Evolutionary conservation across 2,113 vertebrate genomes (phyloP).

Genomic region (Mustelus asterias): DNA sequence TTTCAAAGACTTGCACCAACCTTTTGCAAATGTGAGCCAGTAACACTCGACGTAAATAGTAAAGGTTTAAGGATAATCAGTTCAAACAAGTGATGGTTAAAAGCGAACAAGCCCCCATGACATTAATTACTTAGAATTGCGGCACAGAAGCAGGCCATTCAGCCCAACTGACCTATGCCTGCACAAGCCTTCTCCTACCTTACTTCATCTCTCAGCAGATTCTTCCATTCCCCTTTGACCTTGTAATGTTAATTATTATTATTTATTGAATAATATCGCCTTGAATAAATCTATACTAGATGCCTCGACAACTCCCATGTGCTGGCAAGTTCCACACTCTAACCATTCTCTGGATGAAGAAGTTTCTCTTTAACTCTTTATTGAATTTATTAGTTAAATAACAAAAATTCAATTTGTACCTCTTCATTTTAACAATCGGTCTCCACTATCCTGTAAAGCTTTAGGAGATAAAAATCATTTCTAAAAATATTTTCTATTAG

Average conservation of each 20-base stretch:
- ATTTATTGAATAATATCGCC: neutral
- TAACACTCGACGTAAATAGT: neutral
- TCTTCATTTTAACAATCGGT: slow-evolving; percentile 20
- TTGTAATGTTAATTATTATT: neutral
- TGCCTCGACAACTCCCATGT: neutral
- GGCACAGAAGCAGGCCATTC: neutral
- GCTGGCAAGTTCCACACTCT: neutral
- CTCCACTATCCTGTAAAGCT: neutral
- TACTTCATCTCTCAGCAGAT: neutral
- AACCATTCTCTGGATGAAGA: neutral
- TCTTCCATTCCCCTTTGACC: neutral
- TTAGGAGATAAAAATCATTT: slow-evolving; percentile 33
- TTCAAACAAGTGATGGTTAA: neutral
- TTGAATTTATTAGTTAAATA: slow-evolving; percentile 23
- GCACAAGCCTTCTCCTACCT: no score
- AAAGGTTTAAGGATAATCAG: neutral
- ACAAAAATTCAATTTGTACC: slow-evolving; percentile 30
- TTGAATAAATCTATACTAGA: neutral
- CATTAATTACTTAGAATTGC: neutral
- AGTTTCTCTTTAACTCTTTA: neutral
- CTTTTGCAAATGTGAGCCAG: neutral
- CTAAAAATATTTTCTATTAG: slow-evolving; percentile 37
- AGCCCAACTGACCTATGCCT: neutral
- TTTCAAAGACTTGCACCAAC: neutral
- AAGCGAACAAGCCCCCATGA: neutral